Evolutionary conservation across 2,888 invertebrate species (phyloP), one percentile per base, ranked within the genome.

Genomic region (Oxyteleia sp.): DNA sequence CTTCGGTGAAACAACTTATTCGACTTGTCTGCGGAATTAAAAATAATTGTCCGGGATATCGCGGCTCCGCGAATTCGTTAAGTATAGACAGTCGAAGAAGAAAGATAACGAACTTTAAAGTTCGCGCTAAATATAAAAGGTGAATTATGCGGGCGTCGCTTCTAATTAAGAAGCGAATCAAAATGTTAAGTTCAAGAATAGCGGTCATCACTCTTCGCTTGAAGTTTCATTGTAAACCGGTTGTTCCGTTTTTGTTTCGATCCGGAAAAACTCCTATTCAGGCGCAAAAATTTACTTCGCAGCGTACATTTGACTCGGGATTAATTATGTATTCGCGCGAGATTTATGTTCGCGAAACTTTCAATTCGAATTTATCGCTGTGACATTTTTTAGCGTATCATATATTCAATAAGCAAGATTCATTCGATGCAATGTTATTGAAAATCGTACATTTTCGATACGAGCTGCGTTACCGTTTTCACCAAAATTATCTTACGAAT

Each of bases 1-100:
- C 26, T 26, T 26, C 26, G 5, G 26, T 5, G 26, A 26, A 26
- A 5, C 26, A 26, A 26, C 26, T 26, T 26, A 4, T 57, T 20
- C 41, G 16, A 41, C 2, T 45, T 13, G 49, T 32, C 71, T 47
- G 49, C 32, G 26, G 55, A 55, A 63, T 51, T 45, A 55, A 74
- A 74, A 74, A 55, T 74, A 74, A 64, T 74, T 55, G 45, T 23
- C 53, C 38, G 32, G n/a, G 20, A 13, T 55, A 64, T 23, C 68
- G 15, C 8, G 29, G 23, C 4, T 4, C 7, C 15, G 20, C 51
- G 38, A 11, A 0, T n/a, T 15, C 16, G 32, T 63, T 71, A 71
- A 59, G 18, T 59, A 59, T 59, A 71, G 71, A 47, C 47, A 29
- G 59, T n/a, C 47, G 16, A 11, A 15, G 11, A 15, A 10, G 26